Conservation (phyloP, 2,888 invertebrate species). For the Nymphalis urticae region DNA sequence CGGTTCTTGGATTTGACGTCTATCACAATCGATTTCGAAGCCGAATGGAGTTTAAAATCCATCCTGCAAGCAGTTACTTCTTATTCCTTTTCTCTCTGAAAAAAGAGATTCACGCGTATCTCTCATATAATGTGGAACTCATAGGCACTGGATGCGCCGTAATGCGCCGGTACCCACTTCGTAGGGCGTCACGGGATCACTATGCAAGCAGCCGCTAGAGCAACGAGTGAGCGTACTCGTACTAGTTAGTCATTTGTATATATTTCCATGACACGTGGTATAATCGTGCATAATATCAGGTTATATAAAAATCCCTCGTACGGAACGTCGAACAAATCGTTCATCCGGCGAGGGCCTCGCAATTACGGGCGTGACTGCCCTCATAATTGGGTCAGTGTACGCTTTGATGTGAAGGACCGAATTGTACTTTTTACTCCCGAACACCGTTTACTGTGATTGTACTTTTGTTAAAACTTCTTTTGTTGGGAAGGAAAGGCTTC, state of each 20-base stretch:
- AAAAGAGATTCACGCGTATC: no score
- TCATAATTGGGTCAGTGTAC: conserved; percentile 30
- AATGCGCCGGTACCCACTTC: no score
- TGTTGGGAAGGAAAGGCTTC: neutral
- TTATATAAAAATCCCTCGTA: conserved; percentile 14
- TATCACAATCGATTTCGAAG: no score
- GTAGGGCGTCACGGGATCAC: no score
- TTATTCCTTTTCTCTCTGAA: no score
- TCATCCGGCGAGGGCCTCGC: conserved; percentile 23
- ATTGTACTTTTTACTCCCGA: conserved; percentile 23
- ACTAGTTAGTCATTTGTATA: neutral
- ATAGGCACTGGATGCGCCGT: no score
- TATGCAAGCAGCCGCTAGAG: neutral
- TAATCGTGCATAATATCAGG: conserved; percentile 12
- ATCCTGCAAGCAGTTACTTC: no score
- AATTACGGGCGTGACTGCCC: conserved; percentile 32
- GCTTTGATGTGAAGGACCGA: conserved; percentile 28
- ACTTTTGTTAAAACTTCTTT: conserved; percentile 16
- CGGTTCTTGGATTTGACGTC: no score
- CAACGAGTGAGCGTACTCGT: no score
- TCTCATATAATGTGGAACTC: no score
- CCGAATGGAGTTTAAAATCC: no score
- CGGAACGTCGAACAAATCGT: conserved; percentile 21
- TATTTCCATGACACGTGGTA: neutral
- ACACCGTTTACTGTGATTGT: conserved; percentile 23